Evolutionary conservation across 2,113 vertebrate species (phyloP), one percentile per base, ranked within the genome.

Genomic region (Anoura caudifer): DNA sequence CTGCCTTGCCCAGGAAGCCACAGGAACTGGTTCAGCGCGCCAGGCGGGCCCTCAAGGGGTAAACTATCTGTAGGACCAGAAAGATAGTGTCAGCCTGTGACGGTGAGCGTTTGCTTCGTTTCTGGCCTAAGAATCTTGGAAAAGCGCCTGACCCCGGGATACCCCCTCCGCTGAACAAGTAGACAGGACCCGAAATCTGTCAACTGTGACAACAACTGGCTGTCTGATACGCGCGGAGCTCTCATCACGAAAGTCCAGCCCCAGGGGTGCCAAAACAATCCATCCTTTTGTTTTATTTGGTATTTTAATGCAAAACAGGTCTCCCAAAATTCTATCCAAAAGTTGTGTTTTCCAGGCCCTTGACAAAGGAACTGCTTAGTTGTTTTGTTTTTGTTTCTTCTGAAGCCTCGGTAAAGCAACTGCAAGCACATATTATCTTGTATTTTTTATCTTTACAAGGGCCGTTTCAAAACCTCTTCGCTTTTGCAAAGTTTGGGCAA

Each of bases 301-400:
- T 97, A 96, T 97, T 97, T 97, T 97, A 98, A 98, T 97, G 94
- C 85, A 96, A 96, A 98, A 97, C 97, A 97, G 93, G 85, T 95
- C 93, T 95, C 85, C 69, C 36, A 31, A 94, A 87, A 95, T 76
- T 69, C 92, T 81, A 81, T 93, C 95, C 96, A 94, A 94, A 80
- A 82, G 41, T 90, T 79, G 63, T 61, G 73, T 63, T 97, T 98
- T 97, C 92, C 92, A 97, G 80, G 87, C 41, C 31, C 92, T 95
- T 88, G 82, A 94, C 90, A 81, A 76, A 94, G 83, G 95, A 81
- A 69, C 82, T 85, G 41, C 31, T 73, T 85, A 43, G 52, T 92
- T 87, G 26, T 92, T 86, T 96, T 97, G 77, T 67, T 87, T 90
- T 86, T 65, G 61, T 73, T 94, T 95, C 86, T 90, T 92, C 93